Evolutionary conservation across 30 jellyfish, hydroid and myxozoan species (phyloP).

Genomic region (Rhopilema esculentum): DNA sequence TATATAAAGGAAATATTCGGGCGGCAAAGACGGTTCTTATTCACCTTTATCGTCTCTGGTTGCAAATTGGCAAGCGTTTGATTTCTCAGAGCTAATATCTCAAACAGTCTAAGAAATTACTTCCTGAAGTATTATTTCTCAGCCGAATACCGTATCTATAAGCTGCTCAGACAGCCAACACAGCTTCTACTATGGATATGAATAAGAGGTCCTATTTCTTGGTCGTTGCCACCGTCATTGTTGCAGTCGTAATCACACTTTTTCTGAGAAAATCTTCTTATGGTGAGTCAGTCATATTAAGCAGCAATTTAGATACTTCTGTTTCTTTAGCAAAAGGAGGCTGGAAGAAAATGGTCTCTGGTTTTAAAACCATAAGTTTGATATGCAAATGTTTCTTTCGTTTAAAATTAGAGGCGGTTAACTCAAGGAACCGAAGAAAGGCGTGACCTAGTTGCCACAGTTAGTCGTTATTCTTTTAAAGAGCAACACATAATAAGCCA

Average conservation of each 20-base stretch:
- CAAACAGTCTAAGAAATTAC: background rate
- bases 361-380: background rate
- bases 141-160: background rate
- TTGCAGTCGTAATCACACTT: background rate
- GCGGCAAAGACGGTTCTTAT: background rate
- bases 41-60: background rate
- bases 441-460: too few relatives aligned
- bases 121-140: background rate
- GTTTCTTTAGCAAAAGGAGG: background rate
- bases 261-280: background rate
- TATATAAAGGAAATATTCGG: background rate
- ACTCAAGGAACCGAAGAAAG: too few relatives aligned
- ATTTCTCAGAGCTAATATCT: constrained; percentile 2
- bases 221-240: background rate
- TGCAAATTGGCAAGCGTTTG: constrained; percentile 4
- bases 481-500: too few relatives aligned
- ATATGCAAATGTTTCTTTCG: too few relatives aligned
- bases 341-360: background rate
- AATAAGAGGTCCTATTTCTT: background rate
- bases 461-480: too few relatives aligned
- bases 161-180: too few relatives aligned
- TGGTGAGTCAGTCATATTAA: background rate
- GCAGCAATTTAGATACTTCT: background rate
- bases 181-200: background rate
- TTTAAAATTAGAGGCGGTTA: too few relatives aligned